These are phyloP conservation scores for Geophilus truncorum DNA, from an alignment of 2,888 invertebrate species.

Conservation along the genomic window DNA sequence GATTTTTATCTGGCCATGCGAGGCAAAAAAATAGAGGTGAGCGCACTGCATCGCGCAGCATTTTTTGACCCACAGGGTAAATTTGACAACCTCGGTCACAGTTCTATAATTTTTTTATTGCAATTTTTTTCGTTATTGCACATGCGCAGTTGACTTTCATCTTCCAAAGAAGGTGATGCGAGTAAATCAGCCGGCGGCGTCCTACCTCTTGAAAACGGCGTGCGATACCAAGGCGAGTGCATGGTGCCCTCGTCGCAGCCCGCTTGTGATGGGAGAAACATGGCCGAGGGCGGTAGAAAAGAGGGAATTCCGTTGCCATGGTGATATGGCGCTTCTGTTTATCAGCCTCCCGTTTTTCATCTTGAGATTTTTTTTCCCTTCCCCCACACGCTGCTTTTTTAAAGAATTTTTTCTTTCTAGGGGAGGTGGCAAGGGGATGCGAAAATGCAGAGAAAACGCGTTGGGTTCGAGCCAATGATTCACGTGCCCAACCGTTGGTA, in stretches of 20 bases:
- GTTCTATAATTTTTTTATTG: neutral
- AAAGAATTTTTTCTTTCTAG: neutral
- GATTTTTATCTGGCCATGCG: neutral
- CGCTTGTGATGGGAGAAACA: constrained; percentile 18
- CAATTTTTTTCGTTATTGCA: neutral
- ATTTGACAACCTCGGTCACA: constrained; percentile 21
- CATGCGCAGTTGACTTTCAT: neutral
- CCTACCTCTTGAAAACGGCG: neutral
- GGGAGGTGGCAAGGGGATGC: neutral
- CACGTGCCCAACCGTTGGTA: neutral
- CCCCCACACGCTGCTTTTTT: neutral
- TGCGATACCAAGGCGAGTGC: neutral
- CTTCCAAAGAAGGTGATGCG: neutral
- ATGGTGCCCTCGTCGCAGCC: constrained; percentile 1
- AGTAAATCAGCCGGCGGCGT: constrained; percentile 21
- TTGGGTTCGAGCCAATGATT: constrained; percentile 2
- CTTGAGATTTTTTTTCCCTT: neutral
- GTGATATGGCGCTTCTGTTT: neutral
- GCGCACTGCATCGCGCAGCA: constrained; percentile 20
- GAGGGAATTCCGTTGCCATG: constrained; percentile 15
- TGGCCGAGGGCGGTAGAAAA: constrained; percentile 15
- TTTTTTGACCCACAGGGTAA: constrained; percentile 13
- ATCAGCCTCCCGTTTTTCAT: constrained; percentile 27
- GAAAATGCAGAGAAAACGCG: neutral
- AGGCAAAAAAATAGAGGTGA: neutral